These are phyloP conservation scores for Diacarnus erythraeanus DNA, from an alignment of 37 sponge, comb jelly and placozoan species.

Conservation along the genomic window DNA sequence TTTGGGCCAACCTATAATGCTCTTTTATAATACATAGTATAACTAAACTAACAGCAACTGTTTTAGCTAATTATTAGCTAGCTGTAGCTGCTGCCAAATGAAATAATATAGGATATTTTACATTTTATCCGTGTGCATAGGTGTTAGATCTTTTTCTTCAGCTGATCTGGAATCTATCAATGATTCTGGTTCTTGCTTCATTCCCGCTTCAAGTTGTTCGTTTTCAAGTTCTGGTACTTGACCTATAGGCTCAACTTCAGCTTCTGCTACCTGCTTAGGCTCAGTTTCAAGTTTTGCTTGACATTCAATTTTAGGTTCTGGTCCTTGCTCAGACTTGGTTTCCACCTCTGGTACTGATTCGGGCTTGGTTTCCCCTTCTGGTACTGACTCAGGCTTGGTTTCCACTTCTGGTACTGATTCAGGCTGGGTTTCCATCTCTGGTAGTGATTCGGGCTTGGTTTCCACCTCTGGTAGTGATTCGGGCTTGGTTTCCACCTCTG, in stretches of 20 bases:
- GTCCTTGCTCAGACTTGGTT: not conserved
- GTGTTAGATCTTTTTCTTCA: too few relatives aligned
- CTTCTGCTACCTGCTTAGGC: constrained; percentile 16
- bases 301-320: not conserved
- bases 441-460: too few relatives aligned
- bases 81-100: too few relatives aligned
- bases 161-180: too few relatives aligned
- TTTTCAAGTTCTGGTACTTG: not conserved
- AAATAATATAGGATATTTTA: too few relatives aligned
- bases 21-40: too few relatives aligned
- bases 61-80: too few relatives aligned
- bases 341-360: constrained; percentile 6
- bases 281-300: not conserved
- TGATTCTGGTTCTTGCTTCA: too few relatives aligned
- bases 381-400: not conserved
- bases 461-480: not conserved
- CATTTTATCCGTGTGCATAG: too few relatives aligned
- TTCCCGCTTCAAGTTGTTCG: not conserved
- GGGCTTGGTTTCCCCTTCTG: not conserved
- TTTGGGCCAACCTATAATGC: too few relatives aligned
- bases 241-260: constrained; percentile 13
- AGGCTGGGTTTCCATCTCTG: not conserved
- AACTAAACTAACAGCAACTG: too few relatives aligned
- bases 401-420: constrained; percentile 1
- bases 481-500: not conserved